Conservation (phyloP, 2,113 vertebrate species). For the Trogon surrucura region DNA sequence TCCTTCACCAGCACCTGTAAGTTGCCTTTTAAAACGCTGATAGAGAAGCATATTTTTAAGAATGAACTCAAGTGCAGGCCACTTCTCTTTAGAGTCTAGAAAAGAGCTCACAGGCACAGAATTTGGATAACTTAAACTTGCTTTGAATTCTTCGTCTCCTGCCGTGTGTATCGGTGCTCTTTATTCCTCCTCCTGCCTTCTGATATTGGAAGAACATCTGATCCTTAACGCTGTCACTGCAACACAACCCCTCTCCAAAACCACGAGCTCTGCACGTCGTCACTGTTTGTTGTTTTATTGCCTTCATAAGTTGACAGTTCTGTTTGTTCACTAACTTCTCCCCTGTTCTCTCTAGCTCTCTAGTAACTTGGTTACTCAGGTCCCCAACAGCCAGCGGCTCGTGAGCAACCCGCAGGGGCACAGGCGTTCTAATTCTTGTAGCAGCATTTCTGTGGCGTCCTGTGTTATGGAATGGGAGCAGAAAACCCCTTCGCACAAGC, state of each 20-base stretch:
- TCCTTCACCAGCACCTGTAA: conserved; percentile 82
- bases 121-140: neutral
- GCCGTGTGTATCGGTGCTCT: neutral
- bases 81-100: neutral
- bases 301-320: neutral
- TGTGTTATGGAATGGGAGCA: conserved; percentile 93
- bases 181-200: neutral
- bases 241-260: neutral
- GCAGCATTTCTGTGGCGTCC: conserved; percentile 92
- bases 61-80: neutral
- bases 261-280: neutral
- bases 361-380: conserved; percentile 72
- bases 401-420: conserved; percentile 43
- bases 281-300: neutral
- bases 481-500: conserved; percentile 79
- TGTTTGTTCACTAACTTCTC: conserved; percentile 59
- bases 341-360: conserved; percentile 75
- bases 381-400: conserved; percentile 65
- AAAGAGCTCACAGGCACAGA: neutral
- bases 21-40: neutral
- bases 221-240: neutral
- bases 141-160: neutral
- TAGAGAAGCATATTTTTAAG: fast-evolving
- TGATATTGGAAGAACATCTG: neutral
- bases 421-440: conserved; percentile 81